Percentiles rank a stretch among this genome's conserved stretches.
Conservation (phyloP, 2,888 invertebrate species). For the Frankliniella fusca region DNA sequence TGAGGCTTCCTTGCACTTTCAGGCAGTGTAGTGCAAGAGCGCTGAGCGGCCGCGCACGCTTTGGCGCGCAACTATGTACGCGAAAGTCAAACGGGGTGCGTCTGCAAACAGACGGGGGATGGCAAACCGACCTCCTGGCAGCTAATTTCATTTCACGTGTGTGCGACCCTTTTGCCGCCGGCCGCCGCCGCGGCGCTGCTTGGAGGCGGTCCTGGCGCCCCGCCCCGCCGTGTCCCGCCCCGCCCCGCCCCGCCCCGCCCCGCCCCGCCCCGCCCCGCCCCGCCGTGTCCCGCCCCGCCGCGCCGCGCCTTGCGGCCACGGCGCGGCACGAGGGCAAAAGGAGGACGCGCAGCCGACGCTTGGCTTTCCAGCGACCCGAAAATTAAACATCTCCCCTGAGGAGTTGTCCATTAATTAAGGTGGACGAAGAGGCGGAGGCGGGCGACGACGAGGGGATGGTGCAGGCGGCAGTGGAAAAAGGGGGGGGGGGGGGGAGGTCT, state of each 20-base stretch:
- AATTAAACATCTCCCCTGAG: constrained; percentile 15
- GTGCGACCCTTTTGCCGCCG: too few species aligned
- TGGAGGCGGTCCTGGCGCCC: background rate
- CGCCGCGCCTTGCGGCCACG: background rate
- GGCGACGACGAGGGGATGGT: background rate
- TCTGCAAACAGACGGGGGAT: constrained; percentile 14
- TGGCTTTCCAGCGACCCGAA: background rate
- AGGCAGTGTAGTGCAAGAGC: too few species aligned
- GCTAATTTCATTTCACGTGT: constrained; percentile 13
- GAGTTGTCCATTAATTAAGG: constrained; percentile 25
- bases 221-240: background rate
- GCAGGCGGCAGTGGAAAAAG: background rate
- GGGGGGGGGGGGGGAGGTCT: too few species aligned
- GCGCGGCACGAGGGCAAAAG: background rate
- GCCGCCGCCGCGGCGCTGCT: background rate
- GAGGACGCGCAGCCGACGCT: background rate
- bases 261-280: background rate
- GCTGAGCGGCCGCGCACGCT: too few species aligned
- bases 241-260: background rate
- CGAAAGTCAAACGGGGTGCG: background rate
- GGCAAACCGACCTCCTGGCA: constrained; percentile 15
- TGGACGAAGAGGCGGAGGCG: background rate
- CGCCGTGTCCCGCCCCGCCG: background rate
- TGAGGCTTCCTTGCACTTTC: too few species aligned
- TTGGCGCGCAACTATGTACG: too few species aligned